Percentiles rank a stretch among this genome's conserved stretches.
Evolutionary conservation across 2,797 vertebrate genomes (phyloP).

Genomic region (Lates japonicus): DNA sequence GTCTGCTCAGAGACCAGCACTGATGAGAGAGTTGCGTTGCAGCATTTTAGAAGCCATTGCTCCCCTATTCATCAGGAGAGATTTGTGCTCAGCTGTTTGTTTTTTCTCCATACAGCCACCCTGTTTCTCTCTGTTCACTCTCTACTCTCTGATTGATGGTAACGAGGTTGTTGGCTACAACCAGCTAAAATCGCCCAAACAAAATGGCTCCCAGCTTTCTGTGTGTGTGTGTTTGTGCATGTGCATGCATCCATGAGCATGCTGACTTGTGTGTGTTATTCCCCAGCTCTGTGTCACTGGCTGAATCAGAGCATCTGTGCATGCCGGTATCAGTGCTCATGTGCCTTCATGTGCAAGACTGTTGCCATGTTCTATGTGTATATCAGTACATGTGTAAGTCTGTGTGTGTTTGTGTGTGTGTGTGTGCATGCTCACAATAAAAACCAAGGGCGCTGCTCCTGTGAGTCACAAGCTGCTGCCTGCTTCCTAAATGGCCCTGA

Average conservation of each 20-base stretch:
- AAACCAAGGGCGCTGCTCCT: constrained; percentile 39
- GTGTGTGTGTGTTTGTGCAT: background rate
- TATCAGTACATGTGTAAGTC: background rate
- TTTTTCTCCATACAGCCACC: constrained; percentile 19
- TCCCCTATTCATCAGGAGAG: constrained; percentile 64
- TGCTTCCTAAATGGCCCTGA: constrained; percentile 52
- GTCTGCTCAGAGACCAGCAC: constrained; percentile 51
- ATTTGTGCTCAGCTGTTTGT: constrained; percentile 39
- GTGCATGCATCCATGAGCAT: background rate
- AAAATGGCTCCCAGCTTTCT: constrained; percentile 58
- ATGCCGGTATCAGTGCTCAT: background rate
- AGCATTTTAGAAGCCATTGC: constrained; percentile 60
- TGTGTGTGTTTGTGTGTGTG: constrained; percentile 15
- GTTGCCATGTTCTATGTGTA: constrained; percentile 17
- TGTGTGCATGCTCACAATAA: constrained; percentile 25
- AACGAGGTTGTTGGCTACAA: constrained; percentile 62
- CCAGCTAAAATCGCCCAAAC: constrained; percentile 52
- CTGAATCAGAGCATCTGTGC: constrained; percentile 22
- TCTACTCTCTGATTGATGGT: constrained; percentile 57
- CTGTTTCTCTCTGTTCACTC: constrained; percentile 18
- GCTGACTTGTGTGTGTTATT: constrained; percentile 16
- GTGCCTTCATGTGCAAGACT: background rate
- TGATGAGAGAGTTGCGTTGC: constrained; percentile 64
- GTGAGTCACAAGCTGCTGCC: constrained; percentile 53
- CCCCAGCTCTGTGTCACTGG: constrained; percentile 4